A percentile compares a stretch with the other conserved stretches of the same genome.
Conservation (phyloP, 2,888 invertebrate genomes). For the Eumerus sabulonum region DNA sequence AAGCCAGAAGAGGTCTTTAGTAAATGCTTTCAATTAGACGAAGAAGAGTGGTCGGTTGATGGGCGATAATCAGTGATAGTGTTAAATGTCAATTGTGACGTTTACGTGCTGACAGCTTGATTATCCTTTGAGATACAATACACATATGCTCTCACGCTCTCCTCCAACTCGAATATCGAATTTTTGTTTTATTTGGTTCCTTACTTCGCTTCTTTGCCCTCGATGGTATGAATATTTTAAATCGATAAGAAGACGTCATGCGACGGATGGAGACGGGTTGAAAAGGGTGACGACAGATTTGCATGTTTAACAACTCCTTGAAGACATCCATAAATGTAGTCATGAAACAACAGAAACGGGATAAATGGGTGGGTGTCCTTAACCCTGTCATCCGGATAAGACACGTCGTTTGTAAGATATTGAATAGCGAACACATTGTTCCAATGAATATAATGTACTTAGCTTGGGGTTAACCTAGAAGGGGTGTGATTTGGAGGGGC, state of each 20-base stretch:
- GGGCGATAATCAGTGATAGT: constrained; percentile 36
- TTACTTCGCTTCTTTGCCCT: background rate
- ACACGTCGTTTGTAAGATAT: constrained; percentile 36
- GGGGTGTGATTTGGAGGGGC: constrained; percentile 22
- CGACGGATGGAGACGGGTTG: constrained; percentile 20
- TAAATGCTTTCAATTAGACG: constrained; percentile 55
- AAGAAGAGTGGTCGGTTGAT: constrained; percentile 38
- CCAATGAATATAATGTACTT: constrained; percentile 60
- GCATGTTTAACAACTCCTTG: constrained; percentile 67
- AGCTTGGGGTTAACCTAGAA: constrained; percentile 34
- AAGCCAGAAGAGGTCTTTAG: constrained; percentile 34
- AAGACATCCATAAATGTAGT: constrained; percentile 64
- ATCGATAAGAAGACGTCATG: background rate
- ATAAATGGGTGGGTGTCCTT: constrained; percentile 53
- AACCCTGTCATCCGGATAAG: constrained; percentile 63
- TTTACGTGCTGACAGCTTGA: constrained; percentile 55
- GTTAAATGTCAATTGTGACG: constrained; percentile 58
- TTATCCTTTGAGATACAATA: constrained; percentile 24
- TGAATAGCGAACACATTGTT: constrained; percentile 33
- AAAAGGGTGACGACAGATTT: constrained; percentile 50
- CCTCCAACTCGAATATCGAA: background rate
- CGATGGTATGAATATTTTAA: constrained; percentile 44
- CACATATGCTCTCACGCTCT: background rate
- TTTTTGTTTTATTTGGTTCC: background rate
- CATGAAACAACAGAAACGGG: constrained; percentile 46